These are phyloP conservation scores for Diorhabda elongata DNA, from an alignment of 1,140 invertebrate species.

Conservation along the genomic window DNA sequence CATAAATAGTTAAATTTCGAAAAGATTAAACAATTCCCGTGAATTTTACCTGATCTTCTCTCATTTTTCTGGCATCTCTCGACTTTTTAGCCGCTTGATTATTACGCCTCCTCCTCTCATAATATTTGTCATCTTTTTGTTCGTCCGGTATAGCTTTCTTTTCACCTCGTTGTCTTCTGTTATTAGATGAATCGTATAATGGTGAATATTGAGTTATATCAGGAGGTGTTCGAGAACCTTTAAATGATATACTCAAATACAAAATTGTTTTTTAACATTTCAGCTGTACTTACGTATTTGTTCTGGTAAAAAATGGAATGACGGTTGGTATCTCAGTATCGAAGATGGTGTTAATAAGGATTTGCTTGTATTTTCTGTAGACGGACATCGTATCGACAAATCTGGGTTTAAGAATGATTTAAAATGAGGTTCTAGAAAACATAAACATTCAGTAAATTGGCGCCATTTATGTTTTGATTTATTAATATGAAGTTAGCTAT, in stretches of 20 bases:
- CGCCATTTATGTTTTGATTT: too few relatives aligned
- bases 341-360: conserved; percentile 19
- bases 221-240: conserved; percentile 12
- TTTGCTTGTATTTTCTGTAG: conserved; percentile 15
- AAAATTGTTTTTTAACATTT: not conserved
- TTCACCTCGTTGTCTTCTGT: conserved; percentile 66
- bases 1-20: not conserved
- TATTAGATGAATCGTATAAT: conserved; percentile 10
- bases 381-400: not conserved
- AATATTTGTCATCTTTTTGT: conserved; percentile 86
- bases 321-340: conserved; percentile 24
- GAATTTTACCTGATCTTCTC: conserved; percentile 74
- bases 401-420: conserved; percentile 20
- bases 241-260: conserved; percentile 5
- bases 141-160: conserved; percentile 83
- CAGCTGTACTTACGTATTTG: conserved; percentile 19
- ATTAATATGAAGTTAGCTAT: too few relatives aligned
- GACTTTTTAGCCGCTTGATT: conserved; percentile 91
- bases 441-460: too few relatives aligned
- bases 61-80: conserved; percentile 74
- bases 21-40: not conserved
- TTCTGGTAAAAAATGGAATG: conserved; percentile 23
- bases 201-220: conserved; percentile 17
- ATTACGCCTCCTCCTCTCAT: conserved; percentile 77
- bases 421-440: conserved; percentile 21